A percentile compares a stretch with the other conserved stretches of the same genome.
phyloP scores from a whole-genome alignment of 1,140 invertebrate species.

The Ceratitis capitata region DNA sequence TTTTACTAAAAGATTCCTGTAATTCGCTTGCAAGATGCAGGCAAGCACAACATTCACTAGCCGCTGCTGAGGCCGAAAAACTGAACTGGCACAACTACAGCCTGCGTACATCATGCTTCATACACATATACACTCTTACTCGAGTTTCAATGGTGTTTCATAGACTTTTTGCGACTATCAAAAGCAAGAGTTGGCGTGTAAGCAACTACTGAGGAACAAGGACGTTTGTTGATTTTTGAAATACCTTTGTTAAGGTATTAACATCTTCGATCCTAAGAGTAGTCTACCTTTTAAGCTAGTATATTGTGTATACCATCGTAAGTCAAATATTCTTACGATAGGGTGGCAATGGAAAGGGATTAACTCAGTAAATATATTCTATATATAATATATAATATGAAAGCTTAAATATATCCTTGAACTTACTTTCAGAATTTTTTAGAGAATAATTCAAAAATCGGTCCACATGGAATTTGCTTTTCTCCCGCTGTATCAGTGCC shows the following conservation, averaged over 20 bases:
- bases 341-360: too few species aligned
- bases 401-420: too few species aligned
- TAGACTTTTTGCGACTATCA: not conserved
- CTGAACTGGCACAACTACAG: not conserved
- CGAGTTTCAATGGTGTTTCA: not conserved
- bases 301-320: not conserved
- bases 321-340: not conserved
- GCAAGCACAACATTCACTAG: constrained; percentile 10
- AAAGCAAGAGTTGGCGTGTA: not conserved
- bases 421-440: too few species aligned
- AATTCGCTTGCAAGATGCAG: not conserved
- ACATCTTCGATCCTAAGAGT: constrained; percentile 15
- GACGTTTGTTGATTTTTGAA: not conserved
- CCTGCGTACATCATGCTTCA: not conserved
- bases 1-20: constrained; percentile 27
- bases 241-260: constrained; percentile 26
- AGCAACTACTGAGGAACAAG: too few species aligned
- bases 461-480: too few species aligned
- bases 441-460: too few species aligned
- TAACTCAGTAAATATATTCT: too few species aligned
- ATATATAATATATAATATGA: too few species aligned
- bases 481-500: too few species aligned
- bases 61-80: not conserved
- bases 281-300: not conserved
- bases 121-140: not conserved